phyloP scores from a whole-genome alignment of 2,113 vertebrate genomes.

The Bos taurus region ARS-UCD2.0 NC_037328.1:71074501-71075000 shows the following conservation, averaged over 20 bases:
- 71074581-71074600: not conserved
- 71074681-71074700: not conserved
- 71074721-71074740: not conserved
- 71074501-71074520: slow-evolving; percentile 9
- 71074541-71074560: not conserved
- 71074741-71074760: not conserved
- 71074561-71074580: not conserved
- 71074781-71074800: not conserved
- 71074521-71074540: slow-evolving; percentile 6
- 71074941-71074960: too few relatives aligned
- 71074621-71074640: not conserved
- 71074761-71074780: not conserved
- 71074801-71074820: not conserved
- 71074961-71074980: too few relatives aligned
- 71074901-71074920: too few relatives aligned
- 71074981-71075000: too few relatives aligned
- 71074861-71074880: not conserved
- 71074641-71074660: slow-evolving; percentile 10
- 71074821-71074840: not conserved
- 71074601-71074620: not conserved
- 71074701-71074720: not conserved
- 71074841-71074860: not conserved
- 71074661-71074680: not conserved
- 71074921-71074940: too few relatives aligned
- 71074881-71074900: not conserved